A percentile compares a stretch with the other conserved stretches of the same genome.
Conservation (phyloP, 2,888 invertebrate genomes). For the Ariolimax columbianus region DNA sequence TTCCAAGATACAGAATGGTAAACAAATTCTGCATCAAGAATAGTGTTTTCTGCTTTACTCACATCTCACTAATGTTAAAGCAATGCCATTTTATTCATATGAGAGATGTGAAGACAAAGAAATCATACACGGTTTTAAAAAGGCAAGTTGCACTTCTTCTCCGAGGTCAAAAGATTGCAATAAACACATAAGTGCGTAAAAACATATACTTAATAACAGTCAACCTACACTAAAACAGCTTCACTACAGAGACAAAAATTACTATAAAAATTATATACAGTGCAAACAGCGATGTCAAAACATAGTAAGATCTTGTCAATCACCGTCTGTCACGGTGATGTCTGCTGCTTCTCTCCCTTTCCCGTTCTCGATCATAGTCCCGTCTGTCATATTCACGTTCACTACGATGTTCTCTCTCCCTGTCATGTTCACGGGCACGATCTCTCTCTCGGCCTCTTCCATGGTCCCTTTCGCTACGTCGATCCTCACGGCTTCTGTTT, state of each 20-base stretch:
- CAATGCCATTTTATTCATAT: background rate
- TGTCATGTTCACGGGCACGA: slow-evolving; percentile 62
- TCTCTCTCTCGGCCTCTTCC: slow-evolving; percentile 64
- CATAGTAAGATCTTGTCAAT: background rate
- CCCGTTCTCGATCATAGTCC: slow-evolving; percentile 31
- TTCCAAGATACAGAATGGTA: no score
- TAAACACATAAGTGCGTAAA: no score
- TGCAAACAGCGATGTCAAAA: background rate
- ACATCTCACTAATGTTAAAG: background rate
- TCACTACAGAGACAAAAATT: background rate
- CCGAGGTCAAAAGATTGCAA: no score
- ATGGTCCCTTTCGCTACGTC: slow-evolving; percentile 58
- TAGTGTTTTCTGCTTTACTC: background rate
- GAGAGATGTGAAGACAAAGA: background rate
- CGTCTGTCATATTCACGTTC: slow-evolving; percentile 46
- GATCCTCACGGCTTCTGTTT: slow-evolving; percentile 58
- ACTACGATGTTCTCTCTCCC: slow-evolving; percentile 62
- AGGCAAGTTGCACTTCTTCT: no score
- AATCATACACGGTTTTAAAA: no score
- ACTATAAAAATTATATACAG: slow-evolving; percentile 13
- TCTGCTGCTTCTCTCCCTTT: slow-evolving; percentile 40
- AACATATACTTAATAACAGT: background rate
- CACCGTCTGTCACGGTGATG: slow-evolving; percentile 45
- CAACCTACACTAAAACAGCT: slow-evolving; percentile 2
- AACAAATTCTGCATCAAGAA: no score